Evolutionary conservation across 1,140 invertebrate genomes (phyloP).

Genomic region (Neodiprion fabricii): DNA sequence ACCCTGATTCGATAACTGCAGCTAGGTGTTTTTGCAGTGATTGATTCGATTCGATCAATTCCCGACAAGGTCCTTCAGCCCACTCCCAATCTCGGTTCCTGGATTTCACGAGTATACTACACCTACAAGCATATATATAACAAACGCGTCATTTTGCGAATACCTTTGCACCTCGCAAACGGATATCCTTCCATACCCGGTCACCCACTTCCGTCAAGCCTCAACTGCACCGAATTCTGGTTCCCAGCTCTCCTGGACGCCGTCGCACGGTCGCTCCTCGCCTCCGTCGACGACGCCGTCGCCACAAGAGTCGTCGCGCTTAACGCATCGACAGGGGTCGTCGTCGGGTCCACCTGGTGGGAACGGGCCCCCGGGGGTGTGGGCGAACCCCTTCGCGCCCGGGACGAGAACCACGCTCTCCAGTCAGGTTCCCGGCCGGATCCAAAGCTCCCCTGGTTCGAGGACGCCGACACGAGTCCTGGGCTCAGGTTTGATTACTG

Average conservation of each 20-base stretch:
- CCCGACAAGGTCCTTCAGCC: no score
- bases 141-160: no score
- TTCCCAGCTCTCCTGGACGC: slow-evolving; percentile 65
- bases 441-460: slow-evolving; percentile 64
- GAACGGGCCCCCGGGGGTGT: slow-evolving; percentile 59
- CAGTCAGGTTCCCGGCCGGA: slow-evolving; percentile 62
- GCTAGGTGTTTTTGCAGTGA: background rate
- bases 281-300: slow-evolving; percentile 64
- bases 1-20: background rate
- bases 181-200: no score
- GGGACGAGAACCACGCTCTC: slow-evolving; percentile 56
- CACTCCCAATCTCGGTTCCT: no score
- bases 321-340: slow-evolving; percentile 66
- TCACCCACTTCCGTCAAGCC: no score
- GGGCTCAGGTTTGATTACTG: slow-evolving; percentile 39
- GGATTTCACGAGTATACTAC: no score
- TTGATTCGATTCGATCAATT: no score
- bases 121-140: no score
- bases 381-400: slow-evolving; percentile 57
- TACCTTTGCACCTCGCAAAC: no score
- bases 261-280: slow-evolving; percentile 64
- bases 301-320: slow-evolving; percentile 66
- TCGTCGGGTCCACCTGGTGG: slow-evolving; percentile 66
- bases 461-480: slow-evolving; percentile 33
- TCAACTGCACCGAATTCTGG: background rate